Evolutionary conservation across 2,888 invertebrate species (phyloP).

Genomic region (Acanthosepion pharaonis): DNA sequence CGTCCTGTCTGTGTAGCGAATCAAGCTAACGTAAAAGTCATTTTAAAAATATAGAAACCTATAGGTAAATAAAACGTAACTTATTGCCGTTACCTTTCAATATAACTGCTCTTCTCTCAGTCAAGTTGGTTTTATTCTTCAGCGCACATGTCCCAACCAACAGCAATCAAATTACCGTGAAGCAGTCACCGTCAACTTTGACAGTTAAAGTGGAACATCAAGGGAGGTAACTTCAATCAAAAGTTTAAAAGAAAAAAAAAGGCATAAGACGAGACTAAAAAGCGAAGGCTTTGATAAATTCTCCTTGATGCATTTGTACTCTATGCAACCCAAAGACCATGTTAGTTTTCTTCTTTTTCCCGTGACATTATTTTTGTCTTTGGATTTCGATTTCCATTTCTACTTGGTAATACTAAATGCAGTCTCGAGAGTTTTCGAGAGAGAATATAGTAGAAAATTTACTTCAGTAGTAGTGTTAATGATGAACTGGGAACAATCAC

Average conservation of each 20-base stretch:
- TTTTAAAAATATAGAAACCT: neutral
- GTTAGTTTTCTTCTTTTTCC: too few relatives aligned
- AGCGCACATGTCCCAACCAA: neutral
- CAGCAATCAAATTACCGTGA: slow-evolving; percentile 16
- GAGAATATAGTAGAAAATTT: too few relatives aligned
- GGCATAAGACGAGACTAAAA: neutral
- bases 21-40: neutral
- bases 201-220: neutral
- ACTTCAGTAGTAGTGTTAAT: too few relatives aligned
- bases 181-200: neutral
- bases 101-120: neutral
- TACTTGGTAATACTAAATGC: too few relatives aligned
- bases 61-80: neutral
- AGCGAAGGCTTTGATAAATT: neutral
- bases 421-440: too few relatives aligned
- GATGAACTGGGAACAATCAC: too few relatives aligned
- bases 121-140: neutral
- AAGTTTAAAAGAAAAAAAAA: neutral
- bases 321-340: neutral
- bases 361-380: too few relatives aligned
- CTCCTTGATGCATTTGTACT: neutral
- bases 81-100: neutral
- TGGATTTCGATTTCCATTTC: too few relatives aligned
- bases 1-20: neutral
- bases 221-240: neutral